Evolutionary conservation across 2,113 vertebrate genomes (phyloP).

Genomic region (Empidonax traillii): DNA sequence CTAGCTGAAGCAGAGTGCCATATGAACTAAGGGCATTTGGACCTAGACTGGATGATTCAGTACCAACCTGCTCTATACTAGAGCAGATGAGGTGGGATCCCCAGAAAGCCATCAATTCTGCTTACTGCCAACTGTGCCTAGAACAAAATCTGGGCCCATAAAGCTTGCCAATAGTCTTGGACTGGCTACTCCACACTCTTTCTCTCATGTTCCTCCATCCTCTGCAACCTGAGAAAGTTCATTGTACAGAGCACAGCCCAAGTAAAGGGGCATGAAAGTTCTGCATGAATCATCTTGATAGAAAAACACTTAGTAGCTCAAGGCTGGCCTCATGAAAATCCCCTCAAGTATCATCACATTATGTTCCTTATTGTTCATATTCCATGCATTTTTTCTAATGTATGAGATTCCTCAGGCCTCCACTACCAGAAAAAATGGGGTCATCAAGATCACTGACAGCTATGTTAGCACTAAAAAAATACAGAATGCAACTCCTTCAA

Average conservation of each 20-base stretch:
- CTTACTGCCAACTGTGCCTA: not conserved
- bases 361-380: not conserved
- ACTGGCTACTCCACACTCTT: not conserved
- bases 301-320: not conserved
- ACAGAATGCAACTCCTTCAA: not conserved
- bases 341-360: not conserved
- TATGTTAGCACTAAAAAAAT: not conserved
- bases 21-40: rapidly evolving
- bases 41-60: not conserved
- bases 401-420: not conserved
- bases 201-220: not conserved
- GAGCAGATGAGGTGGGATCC: not conserved
- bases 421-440: not conserved
- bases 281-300: not conserved
- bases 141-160: not conserved
- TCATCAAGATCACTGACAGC: not conserved
- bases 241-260: not conserved
- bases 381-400: not conserved
- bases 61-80: not conserved
- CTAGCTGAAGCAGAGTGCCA: rapidly evolving
- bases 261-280: not conserved
- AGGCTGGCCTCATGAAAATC: not conserved
- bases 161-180: not conserved
- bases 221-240: not conserved
- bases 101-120: not conserved